phyloP scores from a whole-genome alignment of 2,888 invertebrate species.

The Macroteleia sp. region DNA sequence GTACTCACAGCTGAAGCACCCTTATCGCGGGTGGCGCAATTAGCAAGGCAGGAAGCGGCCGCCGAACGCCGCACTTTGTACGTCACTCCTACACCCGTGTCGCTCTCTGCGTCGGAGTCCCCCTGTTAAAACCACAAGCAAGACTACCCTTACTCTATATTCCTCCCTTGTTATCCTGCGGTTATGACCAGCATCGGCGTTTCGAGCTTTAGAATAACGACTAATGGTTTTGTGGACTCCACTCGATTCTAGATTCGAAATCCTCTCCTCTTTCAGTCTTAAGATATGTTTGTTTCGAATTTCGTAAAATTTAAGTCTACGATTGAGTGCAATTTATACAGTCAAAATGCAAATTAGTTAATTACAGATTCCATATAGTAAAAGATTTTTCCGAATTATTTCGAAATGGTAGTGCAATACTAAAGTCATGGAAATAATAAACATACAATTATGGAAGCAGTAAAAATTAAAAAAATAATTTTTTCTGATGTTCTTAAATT shows the following conservation, averaged over 20 bases:
- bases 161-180: constrained; percentile 48
- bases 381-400: no score
- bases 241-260: constrained; percentile 14
- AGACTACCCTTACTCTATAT: constrained; percentile 81
- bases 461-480: no score
- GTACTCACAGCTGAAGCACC: constrained; percentile 83
- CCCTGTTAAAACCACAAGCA: constrained; percentile 81
- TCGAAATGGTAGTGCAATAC: no score
- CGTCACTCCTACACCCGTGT: constrained; percentile 88
- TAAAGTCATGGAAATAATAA: no score
- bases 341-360: no score
- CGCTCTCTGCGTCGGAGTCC: constrained; percentile 83
- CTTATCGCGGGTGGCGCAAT: constrained; percentile 82
- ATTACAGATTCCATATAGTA: no score
- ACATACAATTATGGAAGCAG: no score
- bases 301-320: no score
- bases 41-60: constrained; percentile 82
- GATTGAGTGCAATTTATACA: no score
- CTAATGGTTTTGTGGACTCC: constrained; percentile 7
- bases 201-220: constrained; percentile 39
- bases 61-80: constrained; percentile 86
- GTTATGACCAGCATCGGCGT: constrained; percentile 57
- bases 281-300: no score
- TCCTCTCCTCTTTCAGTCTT: constrained; percentile 27
- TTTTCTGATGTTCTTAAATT: no score